Evolutionary conservation across 1,140 invertebrate species (phyloP).

Genomic region (Scylla paramamosain): DNA sequence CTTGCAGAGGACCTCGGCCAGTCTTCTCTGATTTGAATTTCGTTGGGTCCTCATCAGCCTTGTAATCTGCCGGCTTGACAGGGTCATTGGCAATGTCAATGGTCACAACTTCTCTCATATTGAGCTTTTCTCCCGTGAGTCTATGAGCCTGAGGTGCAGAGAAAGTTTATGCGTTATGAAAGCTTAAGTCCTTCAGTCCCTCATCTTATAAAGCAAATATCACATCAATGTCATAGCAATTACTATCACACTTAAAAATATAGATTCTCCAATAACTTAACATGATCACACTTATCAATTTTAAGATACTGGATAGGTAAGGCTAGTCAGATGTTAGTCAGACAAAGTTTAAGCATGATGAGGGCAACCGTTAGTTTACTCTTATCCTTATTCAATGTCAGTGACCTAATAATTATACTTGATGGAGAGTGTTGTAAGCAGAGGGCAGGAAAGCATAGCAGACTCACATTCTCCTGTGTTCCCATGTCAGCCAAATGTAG

Average conservation of each 20-base stretch:
- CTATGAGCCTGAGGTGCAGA: conserved; percentile 84
- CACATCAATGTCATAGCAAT: too few species aligned
- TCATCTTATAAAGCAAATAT: too few species aligned
- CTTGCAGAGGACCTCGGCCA: conserved; percentile 93
- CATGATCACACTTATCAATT: too few species aligned
- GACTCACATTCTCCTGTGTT: conserved; percentile 91
- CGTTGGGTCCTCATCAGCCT: conserved; percentile 92
- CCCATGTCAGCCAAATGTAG: conserved; percentile 95
- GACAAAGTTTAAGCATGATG: neutral
- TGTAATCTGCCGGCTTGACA: conserved; percentile 90
- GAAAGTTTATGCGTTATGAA: too few species aligned
- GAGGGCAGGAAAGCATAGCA: neutral
- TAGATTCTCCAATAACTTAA: too few species aligned
- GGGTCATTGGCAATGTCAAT: conserved; percentile 98
- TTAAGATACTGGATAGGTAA: too few species aligned
- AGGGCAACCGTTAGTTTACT: neutral
- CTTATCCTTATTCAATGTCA: neutral
- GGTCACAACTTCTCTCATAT: conserved; percentile 91
- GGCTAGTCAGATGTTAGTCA: too few species aligned
- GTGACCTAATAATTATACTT: neutral
- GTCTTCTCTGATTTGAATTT: conserved; percentile 96
- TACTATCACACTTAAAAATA: too few species aligned
- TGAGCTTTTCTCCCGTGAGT: conserved; percentile 92
- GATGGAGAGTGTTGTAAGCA: neutral
- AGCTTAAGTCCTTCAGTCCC: too few species aligned